Percentiles rank a stretch among this genome's conserved stretches.
phyloP scores from a whole-genome alignment of 2,888 invertebrate species.

The Habrosyne pyritoides region DNA sequence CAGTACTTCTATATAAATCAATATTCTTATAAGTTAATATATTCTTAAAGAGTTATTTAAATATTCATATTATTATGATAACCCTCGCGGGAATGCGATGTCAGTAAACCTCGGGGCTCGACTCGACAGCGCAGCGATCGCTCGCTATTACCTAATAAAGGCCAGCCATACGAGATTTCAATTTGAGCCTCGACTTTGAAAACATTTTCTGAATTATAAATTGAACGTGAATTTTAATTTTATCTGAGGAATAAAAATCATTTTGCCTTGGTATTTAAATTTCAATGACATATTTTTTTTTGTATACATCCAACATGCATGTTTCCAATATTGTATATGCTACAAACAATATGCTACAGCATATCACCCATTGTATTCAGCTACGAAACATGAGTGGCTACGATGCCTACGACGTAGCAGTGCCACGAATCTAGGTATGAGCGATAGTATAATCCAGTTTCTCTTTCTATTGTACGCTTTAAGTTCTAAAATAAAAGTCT shows the following conservation, averaged over 20 bases:
- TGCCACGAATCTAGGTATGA: no score
- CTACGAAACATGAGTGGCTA: neutral
- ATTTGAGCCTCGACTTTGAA: constrained; percentile 48
- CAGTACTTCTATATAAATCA: no score
- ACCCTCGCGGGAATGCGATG: constrained; percentile 34
- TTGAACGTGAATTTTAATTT: neutral
- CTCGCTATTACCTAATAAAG: constrained; percentile 65
- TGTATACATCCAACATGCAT: no score
- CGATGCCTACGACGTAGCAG: neutral
- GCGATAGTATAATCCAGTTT: no score
- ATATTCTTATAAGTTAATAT: no score
- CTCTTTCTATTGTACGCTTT: no score
- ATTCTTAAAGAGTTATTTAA: neutral
- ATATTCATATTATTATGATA: constrained; percentile 24
- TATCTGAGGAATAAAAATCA: neutral
- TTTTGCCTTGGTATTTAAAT: no score
- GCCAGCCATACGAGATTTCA: constrained; percentile 63
- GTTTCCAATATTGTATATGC: no score
- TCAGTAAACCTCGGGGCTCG: constrained; percentile 43
- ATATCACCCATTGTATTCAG: neutral
- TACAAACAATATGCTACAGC: neutral
- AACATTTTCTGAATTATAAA: constrained; percentile 29
- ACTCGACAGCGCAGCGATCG: constrained; percentile 54
- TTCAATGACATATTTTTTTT: no score
- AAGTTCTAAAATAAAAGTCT: no score